Evolutionary conservation across 2,113 vertebrate genomes (phyloP).

Genomic region (Taxidea taxus): DNA sequence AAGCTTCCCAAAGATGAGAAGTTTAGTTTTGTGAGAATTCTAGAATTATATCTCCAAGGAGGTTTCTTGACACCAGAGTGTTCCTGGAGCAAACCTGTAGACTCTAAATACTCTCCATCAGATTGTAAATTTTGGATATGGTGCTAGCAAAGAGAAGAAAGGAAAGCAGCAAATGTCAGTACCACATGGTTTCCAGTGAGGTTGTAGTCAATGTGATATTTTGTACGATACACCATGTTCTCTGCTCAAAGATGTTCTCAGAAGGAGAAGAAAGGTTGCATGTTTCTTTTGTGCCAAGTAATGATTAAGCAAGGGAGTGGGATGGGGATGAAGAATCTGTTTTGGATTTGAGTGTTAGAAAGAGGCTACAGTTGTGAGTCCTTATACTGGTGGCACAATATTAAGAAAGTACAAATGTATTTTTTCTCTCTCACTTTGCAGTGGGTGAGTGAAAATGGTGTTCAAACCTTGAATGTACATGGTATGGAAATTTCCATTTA

Average conservation of each 20-base stretch:
- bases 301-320: background rate
- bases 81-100: conserved; percentile 5
- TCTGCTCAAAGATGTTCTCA: conserved; percentile 8
- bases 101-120: background rate
- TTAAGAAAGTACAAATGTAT: background rate
- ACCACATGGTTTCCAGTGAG: conserved; percentile 25
- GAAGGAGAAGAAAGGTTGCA: background rate
- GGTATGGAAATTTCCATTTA: background rate
- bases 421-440: conserved; percentile 8
- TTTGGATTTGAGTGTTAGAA: background rate
- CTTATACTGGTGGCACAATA: background rate
- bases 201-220: background rate
- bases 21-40: conserved; percentile 27
- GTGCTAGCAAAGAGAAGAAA: background rate
- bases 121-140: conserved; percentile 29
- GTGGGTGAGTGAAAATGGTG: background rate
- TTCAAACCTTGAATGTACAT: background rate
- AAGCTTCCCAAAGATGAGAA: background rate
- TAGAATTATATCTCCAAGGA: background rate
- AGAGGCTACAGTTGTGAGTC: background rate
- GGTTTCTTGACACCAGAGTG: background rate
- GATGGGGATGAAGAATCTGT: background rate
- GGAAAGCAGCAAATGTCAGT: background rate
- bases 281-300: background rate
- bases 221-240: conserved; percentile 34